These are phyloP conservation scores for Pterois miles DNA, from an alignment of 2,797 vertebrate genomes.

Conservation along the genomic window DNA sequence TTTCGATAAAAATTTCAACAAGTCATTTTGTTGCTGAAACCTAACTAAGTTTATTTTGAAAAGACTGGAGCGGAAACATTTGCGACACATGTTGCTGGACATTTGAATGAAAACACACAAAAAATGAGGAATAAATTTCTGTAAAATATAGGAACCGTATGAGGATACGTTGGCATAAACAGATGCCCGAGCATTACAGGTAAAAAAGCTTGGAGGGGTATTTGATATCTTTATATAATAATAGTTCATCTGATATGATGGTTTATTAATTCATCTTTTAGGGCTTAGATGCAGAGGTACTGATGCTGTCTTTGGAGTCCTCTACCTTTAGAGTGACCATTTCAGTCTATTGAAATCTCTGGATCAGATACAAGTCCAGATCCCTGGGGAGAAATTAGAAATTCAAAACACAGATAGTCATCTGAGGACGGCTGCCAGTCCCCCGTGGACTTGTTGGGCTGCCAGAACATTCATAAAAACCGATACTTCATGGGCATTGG, in stretches of 20 bases:
- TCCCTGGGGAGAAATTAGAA: constrained; percentile 47
- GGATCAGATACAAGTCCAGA: constrained; percentile 27
- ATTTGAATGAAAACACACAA: too few relatives aligned
- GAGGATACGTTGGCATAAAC: too few relatives aligned
- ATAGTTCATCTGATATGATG: not conserved
- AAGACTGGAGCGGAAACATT: too few relatives aligned
- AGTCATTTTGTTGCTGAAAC: too few relatives aligned
- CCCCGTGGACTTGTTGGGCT: constrained; percentile 41
- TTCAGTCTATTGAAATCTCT: constrained; percentile 17
- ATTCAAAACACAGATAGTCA: constrained; percentile 61
- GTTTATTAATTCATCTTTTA: not conserved
- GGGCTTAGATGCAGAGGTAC: not conserved
- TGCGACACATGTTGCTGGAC: too few relatives aligned
- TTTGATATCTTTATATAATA: not conserved
- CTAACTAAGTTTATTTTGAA: too few relatives aligned
- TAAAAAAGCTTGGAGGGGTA: not conserved
- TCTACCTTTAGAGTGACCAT: not conserved
- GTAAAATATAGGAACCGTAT: too few relatives aligned
- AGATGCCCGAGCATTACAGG: not conserved
- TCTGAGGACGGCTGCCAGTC: constrained; percentile 53
- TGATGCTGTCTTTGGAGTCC: not conserved
- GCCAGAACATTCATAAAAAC: constrained; percentile 52
- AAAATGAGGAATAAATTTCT: too few relatives aligned
- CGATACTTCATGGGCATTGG: constrained; percentile 49
- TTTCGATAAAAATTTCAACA: too few relatives aligned